Conservation (phyloP, 2,888 invertebrate genomes). For the Cerastis leucographa region DNA sequence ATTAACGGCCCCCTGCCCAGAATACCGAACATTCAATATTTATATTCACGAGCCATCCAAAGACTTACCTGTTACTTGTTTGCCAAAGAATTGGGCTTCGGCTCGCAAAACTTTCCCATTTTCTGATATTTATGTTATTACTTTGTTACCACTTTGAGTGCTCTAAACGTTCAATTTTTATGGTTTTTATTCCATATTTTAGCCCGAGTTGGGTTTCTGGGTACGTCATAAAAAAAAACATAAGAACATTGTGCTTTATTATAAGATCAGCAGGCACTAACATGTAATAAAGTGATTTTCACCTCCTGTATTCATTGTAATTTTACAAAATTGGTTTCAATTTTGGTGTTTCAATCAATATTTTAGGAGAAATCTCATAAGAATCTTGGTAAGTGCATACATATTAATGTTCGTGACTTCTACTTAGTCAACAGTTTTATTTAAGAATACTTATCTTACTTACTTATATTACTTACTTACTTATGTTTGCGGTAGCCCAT, state of each 20-base stretch:
- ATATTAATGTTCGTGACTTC: neutral
- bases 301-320: neutral
- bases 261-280: neutral
- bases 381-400: too few relatives aligned
- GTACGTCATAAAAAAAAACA: neutral
- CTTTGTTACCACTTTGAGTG: constrained; percentile 11
- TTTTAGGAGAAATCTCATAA: neutral
- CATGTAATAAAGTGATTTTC: neutral
- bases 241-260: constrained; percentile 1
- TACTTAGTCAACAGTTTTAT: too few relatives aligned
- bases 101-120: constrained; percentile 56
- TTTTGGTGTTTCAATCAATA: neutral
- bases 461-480: too few relatives aligned
- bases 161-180: constrained; percentile 27
- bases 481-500: too few relatives aligned
- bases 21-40: constrained; percentile 45
- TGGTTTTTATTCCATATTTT: constrained; percentile 32
- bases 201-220: neutral
- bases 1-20: constrained; percentile 43
- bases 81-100: constrained; percentile 40
- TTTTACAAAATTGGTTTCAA: neutral
- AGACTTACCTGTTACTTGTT: constrained; percentile 66
- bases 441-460: too few relatives aligned
- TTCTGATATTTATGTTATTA: constrained; percentile 49
- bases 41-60: constrained; percentile 50